Evolutionary conservation across 2,113 vertebrate genomes (phyloP).

Genomic region (Chloroceryle aenea): DNA sequence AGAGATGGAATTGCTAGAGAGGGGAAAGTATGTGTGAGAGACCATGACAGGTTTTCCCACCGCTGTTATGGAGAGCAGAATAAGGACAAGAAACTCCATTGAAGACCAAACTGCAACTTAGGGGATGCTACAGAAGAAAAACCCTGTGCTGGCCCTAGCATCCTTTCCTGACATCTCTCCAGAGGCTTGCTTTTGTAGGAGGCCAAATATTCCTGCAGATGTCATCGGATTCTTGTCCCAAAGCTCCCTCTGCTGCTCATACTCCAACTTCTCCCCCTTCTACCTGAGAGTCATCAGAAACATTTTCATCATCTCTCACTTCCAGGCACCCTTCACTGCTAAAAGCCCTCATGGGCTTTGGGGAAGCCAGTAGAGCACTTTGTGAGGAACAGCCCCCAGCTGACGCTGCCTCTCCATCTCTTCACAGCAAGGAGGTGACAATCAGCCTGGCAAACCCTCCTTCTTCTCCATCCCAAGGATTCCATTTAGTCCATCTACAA

Average conservation of each 20-base stretch:
- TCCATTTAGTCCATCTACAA: background rate
- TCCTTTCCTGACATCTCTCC: background rate
- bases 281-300: background rate
- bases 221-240: background rate
- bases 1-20: background rate
- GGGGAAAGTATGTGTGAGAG: background rate
- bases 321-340: background rate
- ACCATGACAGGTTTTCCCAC: background rate
- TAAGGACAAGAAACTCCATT: background rate
- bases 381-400: background rate
- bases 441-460: background rate
- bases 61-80: background rate
- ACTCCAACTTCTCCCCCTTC: background rate
- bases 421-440: background rate
- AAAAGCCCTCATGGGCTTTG: background rate
- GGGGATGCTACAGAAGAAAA: background rate
- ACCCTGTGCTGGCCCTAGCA: background rate
- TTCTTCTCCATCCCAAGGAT: background rate
- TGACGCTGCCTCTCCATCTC: background rate
- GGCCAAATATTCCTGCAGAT: background rate
- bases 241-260: slow-evolving; percentile 63
- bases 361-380: background rate
- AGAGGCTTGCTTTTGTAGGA: background rate
- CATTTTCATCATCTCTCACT: background rate
- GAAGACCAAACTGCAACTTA: background rate